A percentile compares a stretch with the other conserved stretches of the same genome.
Evolutionary conservation across 1,140 invertebrate genomes (phyloP).

Genomic region (Steinernema khuongi): DNA sequence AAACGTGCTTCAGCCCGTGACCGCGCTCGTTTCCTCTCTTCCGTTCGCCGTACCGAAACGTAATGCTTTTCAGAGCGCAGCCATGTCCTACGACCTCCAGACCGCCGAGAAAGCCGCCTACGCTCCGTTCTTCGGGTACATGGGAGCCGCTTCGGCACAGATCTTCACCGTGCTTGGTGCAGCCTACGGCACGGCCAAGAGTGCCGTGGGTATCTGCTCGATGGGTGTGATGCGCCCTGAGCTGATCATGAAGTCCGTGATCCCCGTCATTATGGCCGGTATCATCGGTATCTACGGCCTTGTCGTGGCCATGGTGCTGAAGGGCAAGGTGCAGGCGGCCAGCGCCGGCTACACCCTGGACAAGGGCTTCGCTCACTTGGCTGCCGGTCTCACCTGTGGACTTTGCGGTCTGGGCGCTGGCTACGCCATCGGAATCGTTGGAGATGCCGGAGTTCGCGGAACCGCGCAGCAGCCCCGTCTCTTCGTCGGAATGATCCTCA

Average conservation of each 20-base stretch:
- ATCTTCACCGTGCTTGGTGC: slow-evolving; percentile 94
- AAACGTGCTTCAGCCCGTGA: neutral
- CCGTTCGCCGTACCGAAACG: neutral
- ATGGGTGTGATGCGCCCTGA: slow-evolving; percentile 99
- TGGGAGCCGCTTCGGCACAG: slow-evolving; percentile 95
- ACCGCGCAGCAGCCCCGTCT: slow-evolving; percentile 96
- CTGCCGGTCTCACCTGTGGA: slow-evolving; percentile 90
- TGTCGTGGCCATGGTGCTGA: slow-evolving; percentile 56
- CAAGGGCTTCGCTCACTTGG: slow-evolving; percentile 92
- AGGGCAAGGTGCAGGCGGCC: slow-evolving; percentile 55
- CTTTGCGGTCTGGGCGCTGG: slow-evolving; percentile 71
- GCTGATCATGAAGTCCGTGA: slow-evolving; percentile 99
- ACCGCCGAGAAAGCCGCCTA: slow-evolving; percentile 37
- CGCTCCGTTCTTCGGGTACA: slow-evolving; percentile 75
- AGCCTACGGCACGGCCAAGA: slow-evolving; percentile 98
- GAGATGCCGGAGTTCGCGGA: slow-evolving; percentile 73
- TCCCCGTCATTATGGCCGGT: slow-evolving; percentile 91
- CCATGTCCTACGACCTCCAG: slow-evolving; percentile 34
- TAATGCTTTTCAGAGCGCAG: neutral
- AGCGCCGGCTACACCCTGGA: slow-evolving; percentile 71
- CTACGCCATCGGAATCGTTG: slow-evolving; percentile 42
- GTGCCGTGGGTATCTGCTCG: slow-evolving; percentile 95
- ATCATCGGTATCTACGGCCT: slow-evolving; percentile 59
- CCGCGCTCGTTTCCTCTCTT: neutral
- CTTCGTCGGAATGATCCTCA: slow-evolving; percentile 99